Evolutionary conservation across 2,888 invertebrate species (phyloP), one percentile per base, ranked within the genome.

Genomic region (Ganaspis brasiliensis): DNA sequence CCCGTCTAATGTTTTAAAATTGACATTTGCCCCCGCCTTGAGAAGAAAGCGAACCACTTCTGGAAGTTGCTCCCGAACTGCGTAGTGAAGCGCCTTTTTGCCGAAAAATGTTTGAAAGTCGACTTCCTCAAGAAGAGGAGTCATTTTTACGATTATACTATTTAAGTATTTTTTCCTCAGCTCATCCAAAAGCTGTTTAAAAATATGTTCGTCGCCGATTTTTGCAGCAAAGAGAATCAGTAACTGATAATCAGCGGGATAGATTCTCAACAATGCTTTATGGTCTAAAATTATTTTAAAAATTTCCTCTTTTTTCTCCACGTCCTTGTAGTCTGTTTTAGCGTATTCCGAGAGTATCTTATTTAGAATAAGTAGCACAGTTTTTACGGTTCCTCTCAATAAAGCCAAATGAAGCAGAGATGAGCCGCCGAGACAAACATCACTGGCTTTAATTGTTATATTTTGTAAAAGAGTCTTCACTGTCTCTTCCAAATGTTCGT

Each of bases 391-490:
- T 14, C 81, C 80, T 16, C 67, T 72, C 14, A 19, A 16, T 3
- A 73, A 77, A 19, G 84, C 84, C 16, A 71, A 52, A 21, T 85
- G 81, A 31, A 85, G 77, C n/a, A 82, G 75, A 19, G 79, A 83
- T 45, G n/a, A n/a, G n/a, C n/a, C 40, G 21, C 78, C 14, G 49
- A 9, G 6, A 24, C 9, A 10, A 57, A 10, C n/a, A 6, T 10
- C 37, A 55, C 49, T 75, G 55, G 73, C 67, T 63, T 70, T n/a
- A n/a, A n/a, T 35, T 10, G 72, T 45, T 63, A 63, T 67, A 14
- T 59, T 59, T 31, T 31, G 72, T 57, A 81, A 35, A 31, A 83
- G 72, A 71, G 76, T 24, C 26, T 77, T 55, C 55, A 80, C 77
- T n/a, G 85, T 82, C 6, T 80, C 74, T 10, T 78, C 26, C 73